Evolutionary conservation across 1,140 invertebrate species (phyloP).

Genomic region (Drusus annulatus): DNA sequence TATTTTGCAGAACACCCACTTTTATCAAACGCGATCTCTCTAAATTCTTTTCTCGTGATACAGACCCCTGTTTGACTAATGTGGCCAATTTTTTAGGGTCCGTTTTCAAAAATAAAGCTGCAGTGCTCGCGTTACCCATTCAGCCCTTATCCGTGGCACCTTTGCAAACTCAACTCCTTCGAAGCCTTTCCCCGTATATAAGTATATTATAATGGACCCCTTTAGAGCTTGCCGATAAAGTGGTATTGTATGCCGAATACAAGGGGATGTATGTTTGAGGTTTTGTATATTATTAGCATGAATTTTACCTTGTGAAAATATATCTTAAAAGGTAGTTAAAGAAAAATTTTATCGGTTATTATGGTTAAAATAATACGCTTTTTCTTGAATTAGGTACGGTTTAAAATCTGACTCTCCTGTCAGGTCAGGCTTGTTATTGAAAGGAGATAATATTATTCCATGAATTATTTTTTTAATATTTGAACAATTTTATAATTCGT

Average conservation of each 20-base stretch:
- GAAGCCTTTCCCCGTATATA: neutral
- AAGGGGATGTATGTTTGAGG: neutral
- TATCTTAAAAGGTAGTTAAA: no score
- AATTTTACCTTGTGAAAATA: no score
- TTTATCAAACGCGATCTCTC: no score
- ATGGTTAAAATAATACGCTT: no score
- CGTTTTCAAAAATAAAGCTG: slow-evolving; percentile 49
- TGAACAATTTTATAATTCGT: no score
- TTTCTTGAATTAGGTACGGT: no score
- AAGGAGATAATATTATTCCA: no score
- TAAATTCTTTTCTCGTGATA: slow-evolving; percentile 7
- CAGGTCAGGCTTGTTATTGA: no score
- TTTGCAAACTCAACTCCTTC: slow-evolving; percentile 15
- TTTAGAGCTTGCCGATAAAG: slow-evolving; percentile 12
- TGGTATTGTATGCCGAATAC: neutral
- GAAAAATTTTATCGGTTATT: no score
- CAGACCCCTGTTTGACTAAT: slow-evolving; percentile 40
- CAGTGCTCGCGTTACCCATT: neutral
- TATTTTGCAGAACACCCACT: no score
- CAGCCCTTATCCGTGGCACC: slow-evolving; percentile 31
- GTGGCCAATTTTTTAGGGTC: slow-evolving; percentile 46
- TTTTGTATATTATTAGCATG: neutral
- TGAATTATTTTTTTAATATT: no score
- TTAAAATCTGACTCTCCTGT: no score
- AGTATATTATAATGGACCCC: neutral